phyloP scores from a whole-genome alignment of 2,888 invertebrate species.

The Stramonita haemastoma region DNA sequence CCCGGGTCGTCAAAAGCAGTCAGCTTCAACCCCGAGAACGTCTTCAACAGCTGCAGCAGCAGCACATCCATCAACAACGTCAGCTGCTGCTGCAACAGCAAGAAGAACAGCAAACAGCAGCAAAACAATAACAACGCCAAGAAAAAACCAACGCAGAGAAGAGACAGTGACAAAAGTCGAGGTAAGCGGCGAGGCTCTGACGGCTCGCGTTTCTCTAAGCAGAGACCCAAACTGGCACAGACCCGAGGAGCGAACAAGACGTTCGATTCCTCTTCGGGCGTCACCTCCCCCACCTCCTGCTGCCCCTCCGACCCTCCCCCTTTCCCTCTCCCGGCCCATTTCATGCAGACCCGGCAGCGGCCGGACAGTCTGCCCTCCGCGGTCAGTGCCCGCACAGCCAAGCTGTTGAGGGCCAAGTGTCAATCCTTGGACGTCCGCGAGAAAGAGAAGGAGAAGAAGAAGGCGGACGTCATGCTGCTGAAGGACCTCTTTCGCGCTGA shows the following conservation, averaged over 20 bases:
- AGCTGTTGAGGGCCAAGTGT: constrained; percentile 34
- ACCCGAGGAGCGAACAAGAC: background rate
- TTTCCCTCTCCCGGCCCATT: constrained; percentile 39
- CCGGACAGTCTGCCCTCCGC: background rate
- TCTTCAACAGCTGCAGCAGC: constrained; percentile 33
- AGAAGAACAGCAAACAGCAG: background rate
- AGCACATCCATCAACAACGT: constrained; percentile 31
- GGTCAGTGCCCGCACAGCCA: constrained; percentile 29
- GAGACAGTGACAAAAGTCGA: background rate
- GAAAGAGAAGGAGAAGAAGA: constrained; percentile 37
- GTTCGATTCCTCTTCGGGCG: constrained; percentile 7
- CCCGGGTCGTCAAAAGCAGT: constrained; percentile 26
- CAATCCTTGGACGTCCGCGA: constrained; percentile 37
- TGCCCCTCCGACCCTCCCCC: constrained; percentile 35
- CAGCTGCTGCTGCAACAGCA: constrained; percentile 28
- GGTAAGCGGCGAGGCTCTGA: background rate
- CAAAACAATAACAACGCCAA: too few species aligned
- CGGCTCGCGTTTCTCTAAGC: background rate
- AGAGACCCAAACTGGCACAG: constrained; percentile 25
- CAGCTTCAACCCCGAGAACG: constrained; percentile 37
- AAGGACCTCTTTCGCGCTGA: constrained; percentile 40
- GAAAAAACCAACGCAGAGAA: too few species aligned
- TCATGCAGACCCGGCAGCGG: background rate
- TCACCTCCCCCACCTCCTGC: background rate
- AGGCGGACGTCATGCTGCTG: constrained; percentile 37